Evolutionary conservation across 2,113 vertebrate genomes (phyloP), one percentile per base, ranked within the genome.

Genomic region (Camelus dromedarius): DNA sequence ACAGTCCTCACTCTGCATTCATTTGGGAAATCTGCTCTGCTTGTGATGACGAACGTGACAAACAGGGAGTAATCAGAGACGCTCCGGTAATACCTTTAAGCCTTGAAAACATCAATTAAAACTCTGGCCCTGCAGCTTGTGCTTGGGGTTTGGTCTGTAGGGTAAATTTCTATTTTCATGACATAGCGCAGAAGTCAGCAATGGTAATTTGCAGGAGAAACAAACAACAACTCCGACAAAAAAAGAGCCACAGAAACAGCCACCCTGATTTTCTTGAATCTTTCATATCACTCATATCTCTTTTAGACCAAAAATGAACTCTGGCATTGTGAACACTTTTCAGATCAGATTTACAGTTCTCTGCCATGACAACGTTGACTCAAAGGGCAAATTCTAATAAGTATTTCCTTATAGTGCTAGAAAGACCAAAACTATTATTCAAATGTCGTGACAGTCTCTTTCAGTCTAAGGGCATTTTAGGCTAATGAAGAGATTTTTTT

Each of bases 21-120:
- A 95, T 98, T 96, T 89, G 91, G 69, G 94, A 93, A 97, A 96
- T 97, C 83, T 91, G n/a, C 82, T 91, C 82, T 81, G 73, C 64
- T 94, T 89, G 82, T 54, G 66, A 87, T 91, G 86, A 93, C 4
- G 7, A 67, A 83, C 1, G 2, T 91, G 79, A 92, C 93, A 96
- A 95, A 69, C 72, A 81, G 96, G 92, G 87, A 94, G 95, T 81
- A 97, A 97, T 92, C 26, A 93, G 69, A 81, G 54, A 80, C 88
- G 77, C 52, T 91, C 60, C 38, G 56, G 54, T 32, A 84, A 90
- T 62, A 95, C 92, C 95, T 91, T 46, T 46, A 86, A 84, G 72
- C 38, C 69, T 69, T 95, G 64, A n/a, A 92, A 96, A 62, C 20
- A 83, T 64, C 85, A 96, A 82, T 96, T 96, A 96, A 91, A 96